These are phyloP conservation scores for Formicarius rufipectus DNA, from an alignment of 2,113 vertebrate species.

Conservation along the genomic window DNA sequence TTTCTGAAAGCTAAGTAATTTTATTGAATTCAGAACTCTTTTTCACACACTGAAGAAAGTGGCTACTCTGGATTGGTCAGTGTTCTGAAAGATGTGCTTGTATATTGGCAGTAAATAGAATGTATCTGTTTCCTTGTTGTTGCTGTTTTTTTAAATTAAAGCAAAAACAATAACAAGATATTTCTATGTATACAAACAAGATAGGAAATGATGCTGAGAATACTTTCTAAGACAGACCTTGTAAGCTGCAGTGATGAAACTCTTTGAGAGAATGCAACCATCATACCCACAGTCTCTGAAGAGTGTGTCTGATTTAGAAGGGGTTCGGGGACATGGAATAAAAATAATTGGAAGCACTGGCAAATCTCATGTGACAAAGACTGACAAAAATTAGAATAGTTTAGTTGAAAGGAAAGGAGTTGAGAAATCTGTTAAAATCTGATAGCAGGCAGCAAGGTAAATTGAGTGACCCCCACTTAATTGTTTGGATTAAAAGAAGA, in stretches of 20 bases:
- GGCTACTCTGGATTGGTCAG: neutral
- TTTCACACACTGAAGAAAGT: neutral
- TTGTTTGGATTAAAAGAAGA: neutral
- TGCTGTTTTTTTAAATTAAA: neutral
- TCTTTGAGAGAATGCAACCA: neutral
- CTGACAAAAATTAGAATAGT: neutral
- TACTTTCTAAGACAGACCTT: neutral
- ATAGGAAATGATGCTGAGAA: neutral
- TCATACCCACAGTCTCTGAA: neutral
- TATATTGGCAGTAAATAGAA: neutral
- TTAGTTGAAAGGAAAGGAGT: neutral
- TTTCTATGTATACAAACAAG: neutral
- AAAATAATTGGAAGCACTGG: neutral
- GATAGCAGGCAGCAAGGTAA: neutral
- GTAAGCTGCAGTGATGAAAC: neutral
- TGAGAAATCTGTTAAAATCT: neutral
- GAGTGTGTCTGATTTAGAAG: rapidly evolving
- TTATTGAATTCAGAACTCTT: neutral
- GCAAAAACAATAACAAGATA: neutral
- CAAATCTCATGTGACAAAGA: neutral
- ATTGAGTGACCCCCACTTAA: neutral
- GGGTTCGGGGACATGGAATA: neutral
- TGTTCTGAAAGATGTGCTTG: neutral
- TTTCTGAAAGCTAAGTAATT: neutral
- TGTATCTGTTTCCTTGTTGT: neutral